Conservation (phyloP, 2,888 invertebrate species). For the Noctua fimbriata region DNA sequence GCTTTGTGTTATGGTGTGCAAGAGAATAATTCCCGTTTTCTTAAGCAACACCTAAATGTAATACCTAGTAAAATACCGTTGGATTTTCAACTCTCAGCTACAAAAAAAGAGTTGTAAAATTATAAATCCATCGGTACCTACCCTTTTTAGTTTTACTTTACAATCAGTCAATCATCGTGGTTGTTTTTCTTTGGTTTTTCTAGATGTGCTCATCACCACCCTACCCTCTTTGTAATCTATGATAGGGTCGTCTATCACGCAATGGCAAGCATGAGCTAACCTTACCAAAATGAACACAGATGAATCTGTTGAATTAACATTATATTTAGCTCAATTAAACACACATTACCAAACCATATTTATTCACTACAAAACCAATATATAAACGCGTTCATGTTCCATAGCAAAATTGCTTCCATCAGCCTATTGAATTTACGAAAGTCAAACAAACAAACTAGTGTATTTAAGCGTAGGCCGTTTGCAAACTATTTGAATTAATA, state of each 20-base stretch:
- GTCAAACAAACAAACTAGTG: constrained; percentile 46
- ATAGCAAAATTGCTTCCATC: constrained; percentile 25
- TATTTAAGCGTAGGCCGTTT: constrained; percentile 42
- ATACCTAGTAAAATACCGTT: not conserved
- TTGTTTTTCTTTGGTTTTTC: not conserved
- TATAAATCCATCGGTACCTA: not conserved
- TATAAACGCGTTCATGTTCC: constrained; percentile 22
- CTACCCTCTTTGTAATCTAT: not conserved
- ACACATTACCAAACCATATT: constrained; percentile 8
- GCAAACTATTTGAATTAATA: constrained; percentile 62
- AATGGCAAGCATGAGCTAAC: not conserved
- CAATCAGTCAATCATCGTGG: not conserved
- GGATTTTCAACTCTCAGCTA: not conserved
- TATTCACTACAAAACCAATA: constrained; percentile 13
- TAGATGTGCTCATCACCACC: not conserved
- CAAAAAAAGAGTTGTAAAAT: not conserved
- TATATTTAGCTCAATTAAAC: constrained; percentile 13
- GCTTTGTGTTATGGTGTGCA: constrained; percentile 24
- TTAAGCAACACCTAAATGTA: not conserved
- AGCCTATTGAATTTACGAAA: constrained; percentile 43
- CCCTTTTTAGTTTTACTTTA: not conserved
- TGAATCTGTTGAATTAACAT: not conserved
- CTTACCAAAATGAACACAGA: not conserved
- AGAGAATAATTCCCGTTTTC: not conserved
- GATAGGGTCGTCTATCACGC: not conserved